These are phyloP conservation scores for Lepidochrysops patricia DNA, from an alignment of 2,888 invertebrate species.

Conservation along the genomic window DNA sequence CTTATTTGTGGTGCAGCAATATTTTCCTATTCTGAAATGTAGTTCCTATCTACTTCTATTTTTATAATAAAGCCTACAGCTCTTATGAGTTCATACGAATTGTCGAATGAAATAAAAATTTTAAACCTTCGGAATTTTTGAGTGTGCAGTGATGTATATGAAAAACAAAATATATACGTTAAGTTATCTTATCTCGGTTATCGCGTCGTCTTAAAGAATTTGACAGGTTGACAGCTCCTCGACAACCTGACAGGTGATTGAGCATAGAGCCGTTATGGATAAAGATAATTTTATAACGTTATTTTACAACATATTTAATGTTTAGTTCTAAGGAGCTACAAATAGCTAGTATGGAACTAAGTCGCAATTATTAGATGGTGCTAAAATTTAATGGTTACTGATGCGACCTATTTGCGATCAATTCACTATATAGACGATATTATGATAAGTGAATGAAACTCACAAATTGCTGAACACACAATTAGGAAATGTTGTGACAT, in stretches of 20 bases:
- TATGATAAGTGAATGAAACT: neutral
- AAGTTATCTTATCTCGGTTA: conserved; percentile 21
- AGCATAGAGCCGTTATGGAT: conserved; percentile 10
- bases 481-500: neutral
- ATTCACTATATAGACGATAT: neutral
- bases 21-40: neutral
- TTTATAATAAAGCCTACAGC: neutral
- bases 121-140: neutral
- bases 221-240: conserved; percentile 52
- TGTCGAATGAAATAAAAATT: neutral
- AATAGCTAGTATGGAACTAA: no score
- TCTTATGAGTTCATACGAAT: neutral
- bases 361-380: no score
- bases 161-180: conserved; percentile 9
- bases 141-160: conserved; percentile 1
- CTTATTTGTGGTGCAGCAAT: neutral
- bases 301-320: neutral
- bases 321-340: neutral
- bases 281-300: neutral
- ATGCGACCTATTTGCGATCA: neutral
- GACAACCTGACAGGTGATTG: conserved; percentile 48
- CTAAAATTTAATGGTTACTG: neutral
- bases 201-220: conserved; percentile 40
- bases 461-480: neutral
- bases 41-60: neutral